Percentiles rank a stretch among this genome's conserved stretches.
These are phyloP conservation scores for Aspiorhynchus laticeps DNA, from an alignment of 2,113 vertebrate species.

Conservation along the genomic window DNA sequence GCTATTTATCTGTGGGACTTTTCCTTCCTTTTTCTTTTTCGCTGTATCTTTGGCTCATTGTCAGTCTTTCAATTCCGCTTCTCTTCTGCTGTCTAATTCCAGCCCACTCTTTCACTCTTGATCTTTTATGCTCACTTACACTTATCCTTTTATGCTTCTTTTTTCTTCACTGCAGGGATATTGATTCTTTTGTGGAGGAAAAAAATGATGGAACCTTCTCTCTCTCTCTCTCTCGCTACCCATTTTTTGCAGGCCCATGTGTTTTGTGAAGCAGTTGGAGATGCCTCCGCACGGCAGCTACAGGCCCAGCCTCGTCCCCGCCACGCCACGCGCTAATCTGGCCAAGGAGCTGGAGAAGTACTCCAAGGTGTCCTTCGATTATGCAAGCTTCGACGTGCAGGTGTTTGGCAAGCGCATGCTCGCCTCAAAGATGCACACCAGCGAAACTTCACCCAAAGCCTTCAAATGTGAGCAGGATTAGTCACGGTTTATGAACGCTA, in stretches of 20 bases:
- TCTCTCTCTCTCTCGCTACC: slow-evolving; percentile 31
- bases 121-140: slow-evolving; percentile 41
- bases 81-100: slow-evolving; percentile 41
- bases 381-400: slow-evolving; percentile 99
- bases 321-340: slow-evolving; percentile 93
- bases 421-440: slow-evolving; percentile 98
- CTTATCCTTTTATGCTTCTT: slow-evolving; percentile 34
- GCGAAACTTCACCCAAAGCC: slow-evolving; percentile 98
- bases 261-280: slow-evolving; percentile 98
- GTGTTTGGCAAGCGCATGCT: slow-evolving; percentile 99
- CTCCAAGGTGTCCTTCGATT: slow-evolving; percentile 99
- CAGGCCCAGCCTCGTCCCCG: slow-evolving; percentile 85
- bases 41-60: slow-evolving; percentile 36
- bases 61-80: slow-evolving; percentile 43
- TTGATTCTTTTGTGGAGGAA: slow-evolving; percentile 34
- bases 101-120: slow-evolving; percentile 38
- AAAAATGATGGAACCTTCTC: slow-evolving; percentile 37
- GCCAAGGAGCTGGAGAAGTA: slow-evolving; percentile 99
- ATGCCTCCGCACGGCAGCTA: slow-evolving; percentile 92
- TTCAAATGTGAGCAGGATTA: slow-evolving; percentile 91
- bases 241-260: slow-evolving; percentile 87
- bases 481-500: background rate
- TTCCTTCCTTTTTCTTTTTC: slow-evolving; percentile 42
- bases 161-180: slow-evolving; percentile 32
- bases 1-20: slow-evolving; percentile 47